Evolutionary conservation across 2,797 vertebrate species (phyloP), one percentile per base, ranked within the genome.

Genomic region (Hapalemur alaotrensis): DNA sequence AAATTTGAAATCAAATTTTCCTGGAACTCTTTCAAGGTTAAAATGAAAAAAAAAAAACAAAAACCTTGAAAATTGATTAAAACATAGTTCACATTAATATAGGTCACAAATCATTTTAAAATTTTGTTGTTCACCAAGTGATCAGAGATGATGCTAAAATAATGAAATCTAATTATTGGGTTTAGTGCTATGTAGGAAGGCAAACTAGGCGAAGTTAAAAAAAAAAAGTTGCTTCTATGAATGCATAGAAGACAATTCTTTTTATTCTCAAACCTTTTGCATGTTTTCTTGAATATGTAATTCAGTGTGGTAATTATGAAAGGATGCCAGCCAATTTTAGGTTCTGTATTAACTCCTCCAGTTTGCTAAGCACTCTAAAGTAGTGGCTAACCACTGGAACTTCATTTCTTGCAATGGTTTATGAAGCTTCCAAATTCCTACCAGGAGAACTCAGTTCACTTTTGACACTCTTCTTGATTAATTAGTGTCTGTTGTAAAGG

Each of bases 1-100:
- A 25, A 89, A 89, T 89, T 76, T 69, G 59, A 83, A 85, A 94
- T 91, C 41, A 83, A 59, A 88, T 35, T 65, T 85, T 69, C 82
- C 41, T 86, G 50, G 48, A 92, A 86, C 30, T 52, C 8, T 59
- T 92, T 95, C 38, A 92, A 75, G 30, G 25, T 76, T 89, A 72
- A 88, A 79, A n/a, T 25, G 32, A 28, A 52, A 50, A 69, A n/a
- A 59, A 59, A 59, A 57, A 9, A 38, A 38, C 38, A 38, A 23
- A 59, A 73, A 2, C 1, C 7, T 43, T 52, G 4, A 90, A 88
- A 81, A 83, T 20, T 89, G 25, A 89, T 95, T 92, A 87, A 91
- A 95, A 84, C 20, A 76, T 30, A 46, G 9, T 63, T 92, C 14
- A 72, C 25, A 48, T 73, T 72, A 81, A 78, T 46, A 72, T 32